A percentile compares a stretch with the other conserved stretches of the same genome.
These are phyloP conservation scores for Cynopterus sphinx DNA, from an alignment of 2,797 vertebrate genomes.

Conservation along the genomic window DNA sequence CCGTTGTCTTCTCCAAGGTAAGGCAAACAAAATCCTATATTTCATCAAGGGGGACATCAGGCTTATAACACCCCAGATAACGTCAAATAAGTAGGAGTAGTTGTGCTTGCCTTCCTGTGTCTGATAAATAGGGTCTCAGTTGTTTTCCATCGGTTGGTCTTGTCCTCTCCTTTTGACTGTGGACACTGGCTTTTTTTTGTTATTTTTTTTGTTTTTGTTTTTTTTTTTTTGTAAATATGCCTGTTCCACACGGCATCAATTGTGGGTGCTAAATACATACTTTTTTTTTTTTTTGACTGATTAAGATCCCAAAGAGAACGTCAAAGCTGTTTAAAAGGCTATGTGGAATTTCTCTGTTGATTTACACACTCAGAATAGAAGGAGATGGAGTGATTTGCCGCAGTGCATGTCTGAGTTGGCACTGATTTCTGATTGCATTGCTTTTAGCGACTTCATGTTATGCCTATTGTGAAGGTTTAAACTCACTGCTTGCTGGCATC, in stretches of 20 bases:
- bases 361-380: neutral
- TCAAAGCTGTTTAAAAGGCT: neutral
- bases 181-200: too few relatives aligned
- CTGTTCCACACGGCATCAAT: neutral
- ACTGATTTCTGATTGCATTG: neutral
- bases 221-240: neutral
- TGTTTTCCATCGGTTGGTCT: neutral
- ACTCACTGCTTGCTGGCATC: neutral
- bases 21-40: neutral
- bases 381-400: neutral
- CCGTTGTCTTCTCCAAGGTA: neutral
- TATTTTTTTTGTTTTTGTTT: too few relatives aligned
- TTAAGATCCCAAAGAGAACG: neutral
- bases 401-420: neutral
- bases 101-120: neutral
- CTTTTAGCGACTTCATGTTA: neutral
- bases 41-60: neutral
- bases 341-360: neutral
- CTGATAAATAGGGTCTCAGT: neutral
- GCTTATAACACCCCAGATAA: accelerated
- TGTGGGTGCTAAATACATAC: neutral
- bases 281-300: neutral
- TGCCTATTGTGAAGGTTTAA: neutral
- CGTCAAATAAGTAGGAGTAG: too few relatives aligned
- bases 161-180: neutral